Evolutionary conservation across 2,888 invertebrate genomes (phyloP).

Genomic region (Antheraea assamensis): DNA sequence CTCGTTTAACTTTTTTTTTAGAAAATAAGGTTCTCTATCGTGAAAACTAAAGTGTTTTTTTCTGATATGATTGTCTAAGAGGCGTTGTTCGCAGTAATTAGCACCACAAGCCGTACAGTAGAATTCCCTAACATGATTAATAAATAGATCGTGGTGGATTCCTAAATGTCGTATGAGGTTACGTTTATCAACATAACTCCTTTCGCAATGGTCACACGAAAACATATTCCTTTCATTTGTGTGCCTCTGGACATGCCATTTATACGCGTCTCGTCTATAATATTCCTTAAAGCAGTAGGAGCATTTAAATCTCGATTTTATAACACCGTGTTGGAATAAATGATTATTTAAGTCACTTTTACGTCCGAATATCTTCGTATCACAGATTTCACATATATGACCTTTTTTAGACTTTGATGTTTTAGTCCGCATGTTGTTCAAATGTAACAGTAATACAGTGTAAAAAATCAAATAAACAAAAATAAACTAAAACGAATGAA

Average conservation of each 20-base stretch:
- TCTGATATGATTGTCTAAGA: conserved; percentile 57
- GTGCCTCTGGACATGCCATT: conserved; percentile 47
- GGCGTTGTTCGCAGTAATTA: conserved; percentile 55
- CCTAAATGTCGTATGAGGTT: conserved; percentile 56
- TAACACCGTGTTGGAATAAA: conserved; percentile 53
- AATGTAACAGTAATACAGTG: conserved; percentile 21
- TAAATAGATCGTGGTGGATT: conserved; percentile 53
- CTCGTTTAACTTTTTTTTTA: conserved; percentile 54
- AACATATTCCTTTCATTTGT: conserved; percentile 40
- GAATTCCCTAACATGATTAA: conserved; percentile 29
- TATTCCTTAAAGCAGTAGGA: conserved; percentile 51
- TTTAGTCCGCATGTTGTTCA: conserved; percentile 33
- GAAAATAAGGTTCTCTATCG: conserved; percentile 29
- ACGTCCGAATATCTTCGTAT: conserved; percentile 45
- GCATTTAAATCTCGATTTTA: conserved; percentile 52
- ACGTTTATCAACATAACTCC: conserved; percentile 55
- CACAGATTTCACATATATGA: conserved; percentile 48
- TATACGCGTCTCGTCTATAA: conserved; percentile 53
- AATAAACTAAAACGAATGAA: conserved; percentile 15
- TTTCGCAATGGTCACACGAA: conserved; percentile 59
- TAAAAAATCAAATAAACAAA: conserved; percentile 24
- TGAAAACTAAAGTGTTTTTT: conserved; percentile 56
- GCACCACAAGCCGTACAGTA: conserved; percentile 55
- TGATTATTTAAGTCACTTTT: conserved; percentile 46
- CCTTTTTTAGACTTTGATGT: conserved; percentile 32